phyloP scores from a whole-genome alignment of 2,797 vertebrate genomes.

The Meda fulgida region DNA sequence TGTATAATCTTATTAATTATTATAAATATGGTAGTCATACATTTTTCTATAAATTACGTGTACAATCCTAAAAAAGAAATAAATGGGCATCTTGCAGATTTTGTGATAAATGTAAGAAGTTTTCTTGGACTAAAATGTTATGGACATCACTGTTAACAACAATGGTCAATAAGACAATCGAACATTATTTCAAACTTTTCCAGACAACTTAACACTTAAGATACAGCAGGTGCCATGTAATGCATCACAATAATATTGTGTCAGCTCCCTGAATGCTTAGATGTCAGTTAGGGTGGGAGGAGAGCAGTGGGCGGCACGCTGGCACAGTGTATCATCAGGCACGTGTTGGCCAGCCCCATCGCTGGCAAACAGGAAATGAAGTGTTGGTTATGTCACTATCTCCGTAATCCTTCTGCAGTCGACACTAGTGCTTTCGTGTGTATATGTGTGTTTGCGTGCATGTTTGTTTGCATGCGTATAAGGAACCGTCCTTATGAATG shows the following conservation, averaged over 20 bases:
- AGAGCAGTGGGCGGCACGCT: not conserved
- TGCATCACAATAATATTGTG: not conserved
- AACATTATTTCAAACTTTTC: not conserved
- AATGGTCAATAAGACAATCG: not conserved
- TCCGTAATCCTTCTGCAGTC: conserved; percentile 33
- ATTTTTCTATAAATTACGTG: not conserved
- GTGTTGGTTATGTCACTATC: conserved; percentile 38
- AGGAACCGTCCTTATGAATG: not conserved
- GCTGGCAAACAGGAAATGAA: conserved; percentile 14
- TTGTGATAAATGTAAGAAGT: too few species aligned
- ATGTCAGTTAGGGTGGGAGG: not conserved
- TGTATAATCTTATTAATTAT: not conserved
- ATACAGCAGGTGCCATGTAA: not conserved
- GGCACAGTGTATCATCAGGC: not conserved
- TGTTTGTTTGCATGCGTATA: not conserved
- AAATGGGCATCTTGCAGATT: not conserved
- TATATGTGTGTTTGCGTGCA: conserved; percentile 4
- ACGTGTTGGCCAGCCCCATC: conserved; percentile 2
- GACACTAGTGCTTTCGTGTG: not conserved
- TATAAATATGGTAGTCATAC: not conserved
- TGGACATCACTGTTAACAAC: not conserved
- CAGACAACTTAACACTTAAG: too few species aligned
- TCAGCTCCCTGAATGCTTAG: conserved; percentile 2
- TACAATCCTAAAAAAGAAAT: not conserved
- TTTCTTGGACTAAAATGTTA: not conserved